These are phyloP conservation scores for Thryonomys swinderianus DNA, from an alignment of 2,113 vertebrate species.

Conservation along the genomic window DNA sequence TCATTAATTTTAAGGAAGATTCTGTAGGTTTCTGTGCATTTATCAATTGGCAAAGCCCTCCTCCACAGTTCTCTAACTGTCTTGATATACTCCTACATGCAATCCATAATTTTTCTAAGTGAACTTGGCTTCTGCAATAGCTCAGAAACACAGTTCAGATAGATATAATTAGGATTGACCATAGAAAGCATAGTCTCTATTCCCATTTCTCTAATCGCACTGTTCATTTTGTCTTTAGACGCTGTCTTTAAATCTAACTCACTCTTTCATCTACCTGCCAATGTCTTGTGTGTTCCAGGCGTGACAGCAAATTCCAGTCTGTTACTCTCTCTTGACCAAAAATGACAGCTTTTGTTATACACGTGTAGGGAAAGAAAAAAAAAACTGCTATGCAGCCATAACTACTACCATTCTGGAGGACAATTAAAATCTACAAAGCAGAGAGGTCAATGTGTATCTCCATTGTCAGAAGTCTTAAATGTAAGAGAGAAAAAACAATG, in stretches of 20 bases:
- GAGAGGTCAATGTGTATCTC: neutral
- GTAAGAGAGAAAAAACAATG: neutral
- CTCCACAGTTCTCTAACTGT: neutral
- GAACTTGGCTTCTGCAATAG: neutral
- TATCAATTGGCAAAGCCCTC: too few relatives aligned
- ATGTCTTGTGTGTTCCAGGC: neutral
- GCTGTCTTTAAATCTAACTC: neutral
- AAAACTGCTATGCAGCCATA: neutral
- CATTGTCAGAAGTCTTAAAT: neutral
- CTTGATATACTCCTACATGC: neutral
- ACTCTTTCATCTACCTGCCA: neutral
- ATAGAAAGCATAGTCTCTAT: neutral
- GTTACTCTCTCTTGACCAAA: neutral
- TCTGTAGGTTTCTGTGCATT: neutral
- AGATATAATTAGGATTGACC: neutral
- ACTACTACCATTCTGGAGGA: neutral
- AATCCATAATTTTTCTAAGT: neutral
- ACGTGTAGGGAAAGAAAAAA: neutral
- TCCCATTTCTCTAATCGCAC: neutral
- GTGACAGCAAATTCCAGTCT: neutral
- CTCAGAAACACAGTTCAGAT: neutral
- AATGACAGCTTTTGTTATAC: neutral
- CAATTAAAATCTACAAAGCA: neutral
- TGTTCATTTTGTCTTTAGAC: neutral
- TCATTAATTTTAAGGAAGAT: neutral